phyloP scores from a whole-genome alignment of 2,888 invertebrate species.

The Slavum lentiscoides region DNA sequence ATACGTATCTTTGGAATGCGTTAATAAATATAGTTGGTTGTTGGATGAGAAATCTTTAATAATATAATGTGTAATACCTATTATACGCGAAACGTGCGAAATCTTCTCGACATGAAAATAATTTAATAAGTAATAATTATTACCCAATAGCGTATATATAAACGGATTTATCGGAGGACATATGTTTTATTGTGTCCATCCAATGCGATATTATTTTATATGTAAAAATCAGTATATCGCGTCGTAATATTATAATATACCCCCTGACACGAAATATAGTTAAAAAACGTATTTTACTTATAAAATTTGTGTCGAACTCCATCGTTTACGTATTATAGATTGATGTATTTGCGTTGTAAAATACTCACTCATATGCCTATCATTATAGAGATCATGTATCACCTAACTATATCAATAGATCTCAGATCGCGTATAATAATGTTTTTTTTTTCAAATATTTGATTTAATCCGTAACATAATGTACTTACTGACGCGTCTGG shows the following conservation, averaged over 20 bases:
- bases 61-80: no score
- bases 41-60: not conserved
- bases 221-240: not conserved
- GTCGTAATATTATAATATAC: no score
- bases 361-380: no score
- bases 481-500: no score
- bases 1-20: not conserved
- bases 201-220: conserved; percentile 26
- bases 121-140: not conserved
- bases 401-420: no score
- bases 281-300: conserved; percentile 3
- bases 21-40: not conserved
- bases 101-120: not conserved
- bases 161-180: not conserved
- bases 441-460: no score
- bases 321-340: no score
- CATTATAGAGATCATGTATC: no score
- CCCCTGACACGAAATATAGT: not conserved
- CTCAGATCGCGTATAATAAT: no score
- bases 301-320: conserved; percentile 3
- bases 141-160: not conserved
- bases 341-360: not conserved
- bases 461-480: no score
- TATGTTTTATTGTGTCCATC: conserved; percentile 15
- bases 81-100: not conserved